Conservation (phyloP, 2,888 invertebrate genomes). For the Spatulosminthurus flaviceps region DNA sequence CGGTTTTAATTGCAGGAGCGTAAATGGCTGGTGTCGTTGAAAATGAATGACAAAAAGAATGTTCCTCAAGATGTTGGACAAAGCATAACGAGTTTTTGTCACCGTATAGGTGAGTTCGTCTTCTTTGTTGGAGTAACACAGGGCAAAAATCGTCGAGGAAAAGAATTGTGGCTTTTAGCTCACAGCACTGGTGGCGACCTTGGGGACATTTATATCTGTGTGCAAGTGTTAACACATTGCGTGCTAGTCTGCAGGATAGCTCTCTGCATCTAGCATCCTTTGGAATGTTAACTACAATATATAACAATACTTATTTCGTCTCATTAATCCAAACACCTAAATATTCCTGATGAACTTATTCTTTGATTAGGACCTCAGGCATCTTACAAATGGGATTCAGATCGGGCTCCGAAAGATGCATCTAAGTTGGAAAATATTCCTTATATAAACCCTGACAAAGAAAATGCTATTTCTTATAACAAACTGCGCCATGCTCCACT, state of each 20-base stretch:
- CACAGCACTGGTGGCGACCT: too few relatives aligned
- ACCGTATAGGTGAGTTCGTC: constrained; percentile 16
- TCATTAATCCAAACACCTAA: too few relatives aligned
- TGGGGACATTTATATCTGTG: too few relatives aligned
- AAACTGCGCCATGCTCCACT: background rate
- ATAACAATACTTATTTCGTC: too few relatives aligned
- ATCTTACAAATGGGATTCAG: background rate
- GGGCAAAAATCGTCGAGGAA: too few relatives aligned
- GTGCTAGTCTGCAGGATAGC: too few relatives aligned
- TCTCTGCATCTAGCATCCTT: too few relatives aligned
- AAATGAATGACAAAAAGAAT: constrained; percentile 22
- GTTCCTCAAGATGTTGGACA: constrained; percentile 27
- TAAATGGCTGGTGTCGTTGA: constrained; percentile 31
- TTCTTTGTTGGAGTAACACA: too few relatives aligned
- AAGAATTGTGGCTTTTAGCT: too few relatives aligned
- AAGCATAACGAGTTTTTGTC: constrained; percentile 5
- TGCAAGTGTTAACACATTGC: too few relatives aligned
- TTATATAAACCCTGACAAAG: background rate
- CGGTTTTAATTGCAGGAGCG: constrained; percentile 1
- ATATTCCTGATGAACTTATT: background rate
- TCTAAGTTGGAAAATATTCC: background rate
- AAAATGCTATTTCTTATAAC: background rate
- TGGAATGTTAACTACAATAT: too few relatives aligned
- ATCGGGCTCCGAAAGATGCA: background rate
- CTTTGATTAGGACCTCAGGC: background rate